Percentiles rank a stretch among this genome's conserved stretches.
phyloP scores from a whole-genome alignment of 2,888 invertebrate species.

The Stegophylla sp. region DNA sequence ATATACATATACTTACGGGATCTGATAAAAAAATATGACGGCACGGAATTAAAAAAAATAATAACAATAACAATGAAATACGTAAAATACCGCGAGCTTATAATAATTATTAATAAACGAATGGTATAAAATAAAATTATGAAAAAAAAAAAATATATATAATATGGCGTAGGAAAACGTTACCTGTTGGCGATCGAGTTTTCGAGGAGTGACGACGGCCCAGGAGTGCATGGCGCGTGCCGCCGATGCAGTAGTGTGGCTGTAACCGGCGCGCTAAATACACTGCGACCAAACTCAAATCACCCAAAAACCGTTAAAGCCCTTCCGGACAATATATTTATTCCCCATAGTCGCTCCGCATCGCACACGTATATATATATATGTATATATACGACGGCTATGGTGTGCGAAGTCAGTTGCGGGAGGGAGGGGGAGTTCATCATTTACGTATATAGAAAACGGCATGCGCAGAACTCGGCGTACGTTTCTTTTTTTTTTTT shows the following conservation, averaged over 20 bases:
- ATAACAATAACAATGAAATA: neutral
- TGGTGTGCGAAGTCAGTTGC: neutral
- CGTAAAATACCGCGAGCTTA: neutral
- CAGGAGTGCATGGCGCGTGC: slow-evolving; percentile 57
- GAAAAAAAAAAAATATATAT: neutral
- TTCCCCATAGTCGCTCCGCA: neutral
- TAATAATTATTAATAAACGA: too few species aligned
- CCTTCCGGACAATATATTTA: slow-evolving; percentile 35
- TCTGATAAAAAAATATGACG: too few species aligned
- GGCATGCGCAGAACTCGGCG: slow-evolving; percentile 38
- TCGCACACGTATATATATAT: neutral
- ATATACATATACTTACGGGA: too few species aligned
- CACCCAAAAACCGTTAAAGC: slow-evolving; percentile 52
- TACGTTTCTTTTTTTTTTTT: neutral
- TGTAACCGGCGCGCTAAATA: slow-evolving; percentile 59
- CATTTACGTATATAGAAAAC: slow-evolving; percentile 34
- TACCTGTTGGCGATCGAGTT: slow-evolving; percentile 57
- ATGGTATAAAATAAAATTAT: neutral
- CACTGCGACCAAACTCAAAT: slow-evolving; percentile 56
- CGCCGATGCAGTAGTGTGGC: slow-evolving; percentile 41
- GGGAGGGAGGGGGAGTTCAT: slow-evolving; percentile 1
- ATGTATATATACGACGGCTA: too few species aligned
- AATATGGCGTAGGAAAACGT: neutral
- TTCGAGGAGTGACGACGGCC: slow-evolving; percentile 46
- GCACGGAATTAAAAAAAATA: neutral